Conservation (phyloP, 2,888 invertebrate species). For the Flexamia atlantica region DNA sequence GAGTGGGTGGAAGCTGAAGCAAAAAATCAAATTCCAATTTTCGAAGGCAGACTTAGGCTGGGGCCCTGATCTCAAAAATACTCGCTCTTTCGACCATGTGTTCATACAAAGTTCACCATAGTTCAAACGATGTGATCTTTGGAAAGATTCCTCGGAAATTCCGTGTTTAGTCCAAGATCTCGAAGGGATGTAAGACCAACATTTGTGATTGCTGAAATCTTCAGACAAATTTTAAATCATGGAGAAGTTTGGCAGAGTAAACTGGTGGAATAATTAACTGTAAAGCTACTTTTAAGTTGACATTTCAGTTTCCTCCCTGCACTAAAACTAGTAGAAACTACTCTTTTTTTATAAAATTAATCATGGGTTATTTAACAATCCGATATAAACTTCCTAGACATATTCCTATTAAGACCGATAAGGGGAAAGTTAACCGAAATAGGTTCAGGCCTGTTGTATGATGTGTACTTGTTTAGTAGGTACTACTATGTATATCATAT, state of each 20-base stretch:
- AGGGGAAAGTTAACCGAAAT: constrained; percentile 17
- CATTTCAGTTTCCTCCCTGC: no score
- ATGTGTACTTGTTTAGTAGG: constrained; percentile 44
- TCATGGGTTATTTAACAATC: no score
- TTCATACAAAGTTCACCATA: constrained; percentile 28
- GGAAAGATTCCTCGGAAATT: neutral
- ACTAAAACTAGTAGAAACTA: no score
- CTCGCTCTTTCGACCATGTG: neutral
- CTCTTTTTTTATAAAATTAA: no score
- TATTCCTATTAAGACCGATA: neutral
- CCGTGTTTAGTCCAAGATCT: constrained; percentile 13
- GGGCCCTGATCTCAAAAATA: constrained; percentile 32
- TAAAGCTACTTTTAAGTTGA: no score
- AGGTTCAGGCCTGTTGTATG: constrained; percentile 24
- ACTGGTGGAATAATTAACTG: no score
- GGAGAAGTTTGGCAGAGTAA: no score
- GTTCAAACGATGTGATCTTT: constrained; percentile 33
- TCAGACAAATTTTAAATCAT: no score
- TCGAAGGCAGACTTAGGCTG: constrained; percentile 23
- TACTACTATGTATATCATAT: constrained; percentile 49
- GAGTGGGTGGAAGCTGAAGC: constrained; percentile 1
- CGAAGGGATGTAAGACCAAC: neutral
- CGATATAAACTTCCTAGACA: no score
- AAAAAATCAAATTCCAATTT: constrained; percentile 23
- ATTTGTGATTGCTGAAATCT: no score